These are phyloP conservation scores for Trichonephila clavipes DNA, from an alignment of 1,140 invertebrate genomes.

Conservation along the genomic window DNA sequence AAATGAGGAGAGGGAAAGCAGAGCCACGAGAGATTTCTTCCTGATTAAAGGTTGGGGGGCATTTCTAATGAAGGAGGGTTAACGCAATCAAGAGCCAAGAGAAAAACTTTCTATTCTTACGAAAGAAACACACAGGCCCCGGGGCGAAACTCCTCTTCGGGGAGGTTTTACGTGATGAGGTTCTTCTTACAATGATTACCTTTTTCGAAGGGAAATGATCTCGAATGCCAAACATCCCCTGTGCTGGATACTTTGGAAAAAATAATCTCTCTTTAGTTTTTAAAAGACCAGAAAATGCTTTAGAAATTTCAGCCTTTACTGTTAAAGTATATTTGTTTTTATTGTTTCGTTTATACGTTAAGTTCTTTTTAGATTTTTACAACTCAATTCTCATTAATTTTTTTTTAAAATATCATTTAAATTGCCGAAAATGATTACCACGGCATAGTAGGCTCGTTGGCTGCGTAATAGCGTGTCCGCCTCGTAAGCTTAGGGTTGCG, in stretches of 20 bases:
- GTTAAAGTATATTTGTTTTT: too few species aligned
- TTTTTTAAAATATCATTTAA: too few species aligned
- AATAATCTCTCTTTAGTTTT: neutral
- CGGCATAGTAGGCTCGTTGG: too few species aligned
- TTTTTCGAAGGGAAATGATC: neutral
- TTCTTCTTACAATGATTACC: neutral
- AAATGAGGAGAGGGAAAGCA: neutral
- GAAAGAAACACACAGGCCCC: neutral
- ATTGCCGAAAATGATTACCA: too few species aligned
- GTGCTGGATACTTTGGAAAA: neutral
- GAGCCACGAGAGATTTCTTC: neutral
- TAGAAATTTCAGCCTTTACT: too few species aligned
- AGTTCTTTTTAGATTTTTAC: too few species aligned
- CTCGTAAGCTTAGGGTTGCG: too few species aligned
- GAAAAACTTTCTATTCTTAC: constrained; percentile 1
- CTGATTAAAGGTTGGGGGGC: constrained; percentile 16
- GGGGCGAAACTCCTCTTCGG: neutral
- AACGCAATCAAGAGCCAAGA: constrained; percentile 5
- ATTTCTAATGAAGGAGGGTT: constrained; percentile 45
- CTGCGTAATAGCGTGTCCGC: too few species aligned
- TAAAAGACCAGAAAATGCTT: neutral
- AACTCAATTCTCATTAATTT: too few species aligned
- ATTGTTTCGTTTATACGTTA: too few species aligned
- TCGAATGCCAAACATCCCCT: neutral
- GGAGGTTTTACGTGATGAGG: constrained; percentile 15